Percentiles rank a stretch among this genome's conserved stretches.
These are phyloP conservation scores for Andrena marginata DNA, from an alignment of 2,888 invertebrate species.

Conservation along the genomic window DNA sequence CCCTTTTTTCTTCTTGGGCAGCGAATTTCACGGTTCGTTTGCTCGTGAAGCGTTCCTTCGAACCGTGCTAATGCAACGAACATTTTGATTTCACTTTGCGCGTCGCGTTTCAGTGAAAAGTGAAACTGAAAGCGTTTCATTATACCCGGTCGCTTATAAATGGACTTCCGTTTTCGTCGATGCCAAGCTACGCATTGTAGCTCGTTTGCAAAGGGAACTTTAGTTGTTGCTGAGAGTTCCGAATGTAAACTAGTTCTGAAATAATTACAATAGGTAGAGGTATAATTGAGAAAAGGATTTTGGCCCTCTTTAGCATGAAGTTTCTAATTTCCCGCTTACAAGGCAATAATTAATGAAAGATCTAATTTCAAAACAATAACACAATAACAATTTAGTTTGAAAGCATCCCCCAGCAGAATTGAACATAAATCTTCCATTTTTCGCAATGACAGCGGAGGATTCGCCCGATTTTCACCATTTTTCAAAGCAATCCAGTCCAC, in stretches of 20 bases:
- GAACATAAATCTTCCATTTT: not conserved
- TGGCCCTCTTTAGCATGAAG: not conserved
- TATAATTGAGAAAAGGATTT: too few relatives aligned
- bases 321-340: not conserved
- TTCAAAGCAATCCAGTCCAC: not conserved
- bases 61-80: conserved; percentile 6
- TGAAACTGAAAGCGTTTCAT: not conserved
- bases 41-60: not conserved
- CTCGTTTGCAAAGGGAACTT: not conserved
- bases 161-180: not conserved
- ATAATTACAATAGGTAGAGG: not conserved
- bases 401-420: not conserved
- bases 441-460: not conserved
- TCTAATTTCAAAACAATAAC: not conserved
- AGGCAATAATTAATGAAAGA: not conserved
- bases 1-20: not conserved
- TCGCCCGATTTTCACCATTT: not conserved
- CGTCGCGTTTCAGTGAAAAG: not conserved
- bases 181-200: not conserved
- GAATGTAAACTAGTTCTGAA: not conserved
- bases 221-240: not conserved
- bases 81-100: conserved; percentile 2
- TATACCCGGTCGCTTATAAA: not conserved
- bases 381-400: not conserved
- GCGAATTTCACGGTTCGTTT: conserved; percentile 8